Percentiles rank a stretch among this genome's conserved stretches.
Evolutionary conservation across 1,140 invertebrate species (phyloP).

Genomic region (Panulirus ornatus): DNA sequence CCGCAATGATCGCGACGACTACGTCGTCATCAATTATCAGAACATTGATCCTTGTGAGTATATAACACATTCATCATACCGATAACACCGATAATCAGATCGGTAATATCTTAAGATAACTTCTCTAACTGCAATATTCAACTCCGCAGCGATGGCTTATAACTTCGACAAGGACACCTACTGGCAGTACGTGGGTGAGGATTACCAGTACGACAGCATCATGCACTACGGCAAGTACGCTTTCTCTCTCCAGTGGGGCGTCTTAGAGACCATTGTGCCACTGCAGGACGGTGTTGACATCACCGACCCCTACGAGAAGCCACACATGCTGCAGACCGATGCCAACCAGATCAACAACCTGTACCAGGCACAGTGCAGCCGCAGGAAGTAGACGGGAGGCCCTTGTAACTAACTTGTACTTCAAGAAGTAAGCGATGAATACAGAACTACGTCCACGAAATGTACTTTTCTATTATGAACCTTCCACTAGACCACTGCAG

Average conservation of each 20-base stretch:
- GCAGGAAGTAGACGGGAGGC: not conserved
- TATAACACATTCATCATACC: no score
- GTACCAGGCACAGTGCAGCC: conserved; percentile 4
- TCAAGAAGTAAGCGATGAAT: no score
- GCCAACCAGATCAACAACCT: conserved; percentile 63
- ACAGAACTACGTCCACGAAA: no score
- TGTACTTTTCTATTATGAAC: no score
- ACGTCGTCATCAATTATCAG: conserved; percentile 35
- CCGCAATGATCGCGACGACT: conserved; percentile 51
- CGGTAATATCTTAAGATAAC: no score
- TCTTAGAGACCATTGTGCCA: conserved; percentile 37
- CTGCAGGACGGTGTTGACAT: conserved; percentile 1
- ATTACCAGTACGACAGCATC: conserved; percentile 58
- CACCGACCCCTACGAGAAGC: conserved; percentile 47
- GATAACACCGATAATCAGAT: no score
- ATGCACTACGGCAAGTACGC: conserved; percentile 62
- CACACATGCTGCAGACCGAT: conserved; percentile 28
- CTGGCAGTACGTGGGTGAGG: conserved; percentile 47
- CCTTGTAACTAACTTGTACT: no score
- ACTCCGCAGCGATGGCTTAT: not conserved
- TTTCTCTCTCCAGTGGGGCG: conserved; percentile 52
- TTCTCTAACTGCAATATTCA: no score
- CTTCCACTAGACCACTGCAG: no score
- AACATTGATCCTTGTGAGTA: conserved; percentile 11
- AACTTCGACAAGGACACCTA: conserved; percentile 48